Evolutionary conservation across 2,113 vertebrate species (phyloP).

Genomic region (Struthidea cinerea): DNA sequence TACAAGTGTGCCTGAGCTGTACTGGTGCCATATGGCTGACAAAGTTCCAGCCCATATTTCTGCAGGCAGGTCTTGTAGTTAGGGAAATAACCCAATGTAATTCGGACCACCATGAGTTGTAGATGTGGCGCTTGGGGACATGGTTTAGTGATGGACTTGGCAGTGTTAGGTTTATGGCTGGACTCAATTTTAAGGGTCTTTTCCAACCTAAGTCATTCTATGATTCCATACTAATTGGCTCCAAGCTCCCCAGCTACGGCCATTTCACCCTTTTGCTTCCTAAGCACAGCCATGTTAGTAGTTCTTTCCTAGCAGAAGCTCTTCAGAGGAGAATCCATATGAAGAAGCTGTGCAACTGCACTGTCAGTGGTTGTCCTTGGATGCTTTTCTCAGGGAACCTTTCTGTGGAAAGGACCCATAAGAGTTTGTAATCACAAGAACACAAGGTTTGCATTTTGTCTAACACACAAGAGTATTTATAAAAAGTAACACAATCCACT

Average conservation of each 20-base stretch:
- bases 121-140: rapidly evolving
- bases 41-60: background rate
- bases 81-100: background rate
- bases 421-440: background rate
- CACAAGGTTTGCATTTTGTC: background rate
- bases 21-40: background rate
- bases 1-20: background rate
- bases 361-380: background rate
- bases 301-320: background rate
- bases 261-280: background rate
- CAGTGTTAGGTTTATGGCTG: background rate
- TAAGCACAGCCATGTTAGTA: background rate
- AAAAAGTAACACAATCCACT: background rate
- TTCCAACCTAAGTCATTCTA: background rate
- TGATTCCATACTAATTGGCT: background rate
- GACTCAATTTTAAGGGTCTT: background rate
- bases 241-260: background rate
- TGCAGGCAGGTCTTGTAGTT: background rate
- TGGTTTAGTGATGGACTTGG: background rate
- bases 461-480: background rate
- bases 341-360: background rate
- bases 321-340: background rate
- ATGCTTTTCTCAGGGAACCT: background rate
- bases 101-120: background rate
- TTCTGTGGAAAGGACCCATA: background rate